Percentiles rank a stretch among this genome's conserved stretches.
These are phyloP conservation scores for Peromyscus attwateri DNA, from an alignment of 2,797 vertebrate genomes.

Conservation along the genomic window DNA sequence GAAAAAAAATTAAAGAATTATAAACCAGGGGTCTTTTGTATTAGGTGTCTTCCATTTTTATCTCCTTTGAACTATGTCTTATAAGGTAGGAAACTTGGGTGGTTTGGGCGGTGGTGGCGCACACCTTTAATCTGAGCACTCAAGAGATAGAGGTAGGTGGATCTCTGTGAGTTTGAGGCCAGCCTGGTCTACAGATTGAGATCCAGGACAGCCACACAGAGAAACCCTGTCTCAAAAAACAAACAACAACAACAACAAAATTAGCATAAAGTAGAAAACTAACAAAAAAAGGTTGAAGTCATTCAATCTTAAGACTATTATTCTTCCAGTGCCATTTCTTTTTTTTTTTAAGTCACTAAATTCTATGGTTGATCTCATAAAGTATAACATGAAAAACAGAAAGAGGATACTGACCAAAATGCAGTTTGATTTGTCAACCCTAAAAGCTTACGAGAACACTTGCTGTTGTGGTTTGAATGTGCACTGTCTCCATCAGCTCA, in stretches of 20 bases:
- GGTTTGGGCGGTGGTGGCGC: not conserved
- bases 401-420: not conserved
- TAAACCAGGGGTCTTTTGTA: not conserved
- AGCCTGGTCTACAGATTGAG: not conserved
- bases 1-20: not conserved
- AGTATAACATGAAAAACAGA: slow-evolving; percentile 5
- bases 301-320: not conserved
- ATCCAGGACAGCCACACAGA: not conserved
- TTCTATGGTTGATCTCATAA: not conserved
- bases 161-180: too few species aligned
- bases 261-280: slow-evolving; percentile 3
- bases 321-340: not conserved
- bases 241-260: not conserved
- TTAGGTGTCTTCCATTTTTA: slow-evolving; percentile 21
- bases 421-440: not conserved
- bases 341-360: slow-evolving; percentile 22
- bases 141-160: not conserved
- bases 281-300: not conserved
- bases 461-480: not conserved
- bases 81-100: not conserved
- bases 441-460: not conserved
- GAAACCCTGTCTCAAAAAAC: not conserved
- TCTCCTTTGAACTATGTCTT: not conserved
- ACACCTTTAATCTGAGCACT: not conserved
- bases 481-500: not conserved